Evolutionary conservation across 2,797 vertebrate genomes (phyloP), one percentile per base, ranked within the genome.

Genomic region (Tauraco hartlaubi): DNA sequence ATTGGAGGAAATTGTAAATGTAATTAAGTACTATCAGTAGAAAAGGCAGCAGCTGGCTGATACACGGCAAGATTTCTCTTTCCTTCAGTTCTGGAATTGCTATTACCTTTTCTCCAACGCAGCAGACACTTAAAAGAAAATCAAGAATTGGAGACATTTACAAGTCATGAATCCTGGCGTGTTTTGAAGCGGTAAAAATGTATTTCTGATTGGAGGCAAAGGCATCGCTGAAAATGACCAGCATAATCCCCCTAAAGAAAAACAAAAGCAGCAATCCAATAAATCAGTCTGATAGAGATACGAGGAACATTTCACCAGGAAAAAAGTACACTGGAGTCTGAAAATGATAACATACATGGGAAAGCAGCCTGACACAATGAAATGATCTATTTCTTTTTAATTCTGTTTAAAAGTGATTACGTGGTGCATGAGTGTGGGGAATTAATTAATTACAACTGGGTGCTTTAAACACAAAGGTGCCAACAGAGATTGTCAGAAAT

Each of bases 1-100:
- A 97, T 96, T 86, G 91, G 91, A 93, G 67, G 91, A 97, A 96
- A 97, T 59, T 78, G 91, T 90, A 94, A 92, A 90, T 92, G 84
- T 88, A 96, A 92, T 97, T 97, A 97, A 95, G 83, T 90, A 55
- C 91, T 90, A 82, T 59, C 81, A 76, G 58, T 71, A 91, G 78
- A 89, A 94, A 85, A 96, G 82, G 48, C 85, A 94, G 76, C 15
- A 80, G 82, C 71, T 92, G 79, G 71, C 76, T 96, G 92, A 88
- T 91, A 79, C 90, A 67, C 3, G 44, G 85, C 46, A 90, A 94
- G 85, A 90, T 73, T 81, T 83, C 37, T 64, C 81, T 90, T 93
- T 71, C 63, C 59, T 87, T 84, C 51, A 43, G 58, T 64, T 91
- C 80, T 94, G 72, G 52, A 78, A 83, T 55, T 88, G 51, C 80